phyloP scores from a whole-genome alignment of 2,113 vertebrate species.

The Sitta europaea region DNA sequence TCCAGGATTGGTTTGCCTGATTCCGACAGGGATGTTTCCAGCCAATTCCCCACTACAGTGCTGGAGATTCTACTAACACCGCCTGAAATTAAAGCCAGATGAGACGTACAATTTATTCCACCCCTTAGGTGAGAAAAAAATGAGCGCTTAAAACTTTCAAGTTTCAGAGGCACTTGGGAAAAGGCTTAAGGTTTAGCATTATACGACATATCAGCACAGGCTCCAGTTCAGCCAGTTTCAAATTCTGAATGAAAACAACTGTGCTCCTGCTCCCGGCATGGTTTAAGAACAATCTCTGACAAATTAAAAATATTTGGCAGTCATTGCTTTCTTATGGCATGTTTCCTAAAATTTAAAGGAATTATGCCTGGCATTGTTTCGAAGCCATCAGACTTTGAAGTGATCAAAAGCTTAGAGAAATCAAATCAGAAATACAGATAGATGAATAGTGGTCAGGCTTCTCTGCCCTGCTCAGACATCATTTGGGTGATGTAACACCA shows the following conservation, averaged over 20 bases:
- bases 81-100: slow-evolving; percentile 54
- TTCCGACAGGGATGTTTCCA: not conserved
- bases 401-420: not conserved
- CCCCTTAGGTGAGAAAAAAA: slow-evolving; percentile 37
- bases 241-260: slow-evolving; percentile 16
- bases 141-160: not conserved
- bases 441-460: not conserved
- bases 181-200: not conserved
- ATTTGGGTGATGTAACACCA: not conserved
- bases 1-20: not conserved
- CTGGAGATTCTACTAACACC: slow-evolving; percentile 15
- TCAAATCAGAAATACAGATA: not conserved
- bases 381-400: not conserved
- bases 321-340: not conserved
- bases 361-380: not conserved
- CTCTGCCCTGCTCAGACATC: not conserved
- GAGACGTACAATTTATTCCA: slow-evolving; percentile 32
- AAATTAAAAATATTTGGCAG: slow-evolving; percentile 36
- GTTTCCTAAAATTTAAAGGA: not conserved
- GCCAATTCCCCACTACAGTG: slow-evolving; percentile 8
- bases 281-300: not conserved
- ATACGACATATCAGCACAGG: not conserved
- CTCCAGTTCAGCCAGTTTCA: not conserved
- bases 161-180: not conserved
- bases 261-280: not conserved